Base-by-base conservation (phyloP, 2,113 vertebrate species). In the Pipra filicauda region DNA sequence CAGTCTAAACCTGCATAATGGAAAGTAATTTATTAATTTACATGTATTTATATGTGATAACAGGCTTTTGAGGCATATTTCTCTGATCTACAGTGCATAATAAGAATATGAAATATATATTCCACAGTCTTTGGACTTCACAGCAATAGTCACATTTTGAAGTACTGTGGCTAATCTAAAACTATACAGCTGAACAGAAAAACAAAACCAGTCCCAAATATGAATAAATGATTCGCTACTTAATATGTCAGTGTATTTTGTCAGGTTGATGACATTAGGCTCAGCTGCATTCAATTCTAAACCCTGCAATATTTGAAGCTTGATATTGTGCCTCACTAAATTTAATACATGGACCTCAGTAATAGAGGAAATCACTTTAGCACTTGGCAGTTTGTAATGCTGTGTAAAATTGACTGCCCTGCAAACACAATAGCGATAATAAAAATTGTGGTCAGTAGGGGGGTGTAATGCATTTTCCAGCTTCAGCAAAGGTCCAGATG, bases 301-400 rank as follows among this genome's bases (percentile, higher is more conserved):
- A 97, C 93, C 96, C 97, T 97, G 98, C 98, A 98, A 97, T 98
- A 97, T 98, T 94, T 97, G 98, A 97, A 98, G 98, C 91, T 97
- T 97, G 97, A 97, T 98, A 98, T 97, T 98, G 98, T 97, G 97
- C 97, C 95, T 96, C 97, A 92, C 97, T 98, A 98, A 98, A 98
- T 98, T 97, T 98, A 98, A 98, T 98, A 97, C 98, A 98, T 67
- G 91, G 97, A 95, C 97, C 97, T 97, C 97, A 67, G 97, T 98
- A 98, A 98, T 98, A 98, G 97, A 98, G 97, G 97, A 98, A 98
- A 98, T 98, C 97, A 94, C 95, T 98, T 98, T 98, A 98, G 97
- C 94, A 93, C 97, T 98, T 97, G 97, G 97, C 98, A 98, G 97
- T 98, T 98, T 98, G 97, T 98, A 98, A 98, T 97, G 96, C 97